Conservation (phyloP, 2,888 invertebrate species). For the Andrena fulva region DNA sequence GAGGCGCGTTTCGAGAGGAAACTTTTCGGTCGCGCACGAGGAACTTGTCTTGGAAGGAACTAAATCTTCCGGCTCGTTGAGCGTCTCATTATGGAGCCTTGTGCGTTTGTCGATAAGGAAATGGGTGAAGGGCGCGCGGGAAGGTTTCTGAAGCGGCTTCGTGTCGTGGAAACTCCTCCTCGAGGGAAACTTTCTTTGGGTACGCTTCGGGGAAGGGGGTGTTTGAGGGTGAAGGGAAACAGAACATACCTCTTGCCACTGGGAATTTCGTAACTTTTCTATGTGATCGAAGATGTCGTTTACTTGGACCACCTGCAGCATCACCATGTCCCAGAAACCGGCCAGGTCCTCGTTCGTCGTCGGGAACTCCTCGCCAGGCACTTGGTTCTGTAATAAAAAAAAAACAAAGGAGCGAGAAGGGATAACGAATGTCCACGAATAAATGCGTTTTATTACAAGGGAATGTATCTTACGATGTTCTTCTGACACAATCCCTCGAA, state of each 20-base stretch:
- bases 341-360: slow-evolving; percentile 96
- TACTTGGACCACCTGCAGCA: slow-evolving; percentile 95
- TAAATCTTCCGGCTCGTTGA: not conserved
- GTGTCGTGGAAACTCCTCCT: not conserved
- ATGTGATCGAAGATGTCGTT: slow-evolving; percentile 91
- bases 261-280: slow-evolving; percentile 87
- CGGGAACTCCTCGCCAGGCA: slow-evolving; percentile 92
- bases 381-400: slow-evolving; percentile 86
- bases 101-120: slow-evolving; percentile 24
- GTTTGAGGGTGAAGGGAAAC: slow-evolving; percentile 35
- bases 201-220: slow-evolving; percentile 14
- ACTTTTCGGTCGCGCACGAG: not conserved
- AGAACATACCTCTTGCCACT: slow-evolving; percentile 88
- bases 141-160: slow-evolving; percentile 10
- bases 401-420: not conserved
- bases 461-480: slow-evolving; percentile 86
- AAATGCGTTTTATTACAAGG: not conserved
- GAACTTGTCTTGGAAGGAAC: too few relatives aligned
- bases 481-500: slow-evolving; percentile 92
- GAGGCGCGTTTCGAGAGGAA: slow-evolving; percentile 20
- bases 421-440: not conserved
- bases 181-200: not conserved
- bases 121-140: not conserved
- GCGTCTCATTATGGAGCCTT: slow-evolving; percentile 18
- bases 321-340: slow-evolving; percentile 99